Conservation (phyloP, 2,888 invertebrate species). For the Mesoligia furuncula region DNA sequence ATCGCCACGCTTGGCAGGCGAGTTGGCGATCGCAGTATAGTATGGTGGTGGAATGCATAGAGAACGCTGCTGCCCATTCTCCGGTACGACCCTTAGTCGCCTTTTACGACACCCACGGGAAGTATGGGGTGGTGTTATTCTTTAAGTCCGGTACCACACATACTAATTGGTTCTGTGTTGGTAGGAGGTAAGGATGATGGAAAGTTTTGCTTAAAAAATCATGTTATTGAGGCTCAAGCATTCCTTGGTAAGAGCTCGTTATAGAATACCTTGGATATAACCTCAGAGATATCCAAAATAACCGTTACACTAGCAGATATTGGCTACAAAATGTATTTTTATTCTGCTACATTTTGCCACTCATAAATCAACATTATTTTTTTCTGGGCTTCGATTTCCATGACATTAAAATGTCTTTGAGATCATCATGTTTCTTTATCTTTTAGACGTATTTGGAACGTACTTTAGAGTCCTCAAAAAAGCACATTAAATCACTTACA, state of each 20-base stretch:
- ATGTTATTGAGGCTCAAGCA: background rate
- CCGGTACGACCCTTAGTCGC: too few species aligned
- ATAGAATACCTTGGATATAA: constrained; percentile 26
- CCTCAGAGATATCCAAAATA: constrained; percentile 44
- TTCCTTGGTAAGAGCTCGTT: constrained; percentile 2
- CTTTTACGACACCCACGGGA: too few species aligned
- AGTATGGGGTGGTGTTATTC: too few species aligned
- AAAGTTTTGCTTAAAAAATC: background rate
- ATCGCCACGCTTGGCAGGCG: too few species aligned
- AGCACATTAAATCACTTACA: background rate
- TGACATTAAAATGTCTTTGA: constrained; percentile 45
- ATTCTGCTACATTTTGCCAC: constrained; percentile 47
- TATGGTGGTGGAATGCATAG: too few species aligned
- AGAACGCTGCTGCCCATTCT: too few species aligned
- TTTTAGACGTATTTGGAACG: constrained; percentile 14
- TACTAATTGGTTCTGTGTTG: too few species aligned
- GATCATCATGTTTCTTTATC: constrained; percentile 38
- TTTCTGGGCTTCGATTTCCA: constrained; percentile 22
- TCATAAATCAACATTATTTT: constrained; percentile 56
- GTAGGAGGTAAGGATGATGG: background rate
- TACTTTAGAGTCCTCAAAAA: background rate
- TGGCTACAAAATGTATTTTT: constrained; percentile 51
- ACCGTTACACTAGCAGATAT: constrained; percentile 39
- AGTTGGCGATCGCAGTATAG: too few species aligned
- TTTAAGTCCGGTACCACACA: too few species aligned